Base-by-base conservation (phyloP, 2,797 vertebrate species). In the Gallinago stenura region DNA sequence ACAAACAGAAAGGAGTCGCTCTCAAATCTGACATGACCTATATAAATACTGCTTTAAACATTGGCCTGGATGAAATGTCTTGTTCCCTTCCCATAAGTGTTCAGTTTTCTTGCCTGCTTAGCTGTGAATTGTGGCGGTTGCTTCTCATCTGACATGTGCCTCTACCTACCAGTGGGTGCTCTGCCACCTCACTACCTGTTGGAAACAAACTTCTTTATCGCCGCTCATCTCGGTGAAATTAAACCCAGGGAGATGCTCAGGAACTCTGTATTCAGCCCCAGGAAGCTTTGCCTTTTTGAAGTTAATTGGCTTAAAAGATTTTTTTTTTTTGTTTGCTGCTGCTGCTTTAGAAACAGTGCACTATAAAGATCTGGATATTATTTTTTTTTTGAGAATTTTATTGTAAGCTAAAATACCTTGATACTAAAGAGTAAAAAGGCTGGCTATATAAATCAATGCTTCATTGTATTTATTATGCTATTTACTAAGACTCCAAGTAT, bases 401-500 rank as follows among this genome's bases (percentile, higher is more conserved):
- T 77, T 89, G 62, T 77, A 62, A 93, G 58, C 24, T 83, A 45
- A 90, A 96, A 46, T 61, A 80, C 81, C 39, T 87, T 75, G 78
- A 31, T 85, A 50, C 37, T 92, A 30, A 89, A 70, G 43, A 87
- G n/a, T 57, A 30, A 45, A 90, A 90, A 77, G 46, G 4, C 43
- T 90, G 25, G 33, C 58, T 88, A 6, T 82, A 88, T 90, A 95
- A 96, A 96, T 95, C 73, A 90, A 37, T 80, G 68, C 30, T 87
- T 93, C 60, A 65, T 95, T 97, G 77, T 95, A 43, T 68, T 78
- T 83, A 75, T 93, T 90, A 39, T 41, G 48, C 70, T 89, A 51
- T 86, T 94, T 95, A 80, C 61, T 84, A 57, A 30, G 61, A 68
- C 43, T 95, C 71, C 41, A 94, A 84, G 46, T 88, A 46, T 39